Percentiles rank a stretch among this genome's conserved stretches.
These are phyloP conservation scores for Pantherophis guttatus DNA, from an alignment of 2,113 vertebrate species.

Conservation along the genomic window DNA sequence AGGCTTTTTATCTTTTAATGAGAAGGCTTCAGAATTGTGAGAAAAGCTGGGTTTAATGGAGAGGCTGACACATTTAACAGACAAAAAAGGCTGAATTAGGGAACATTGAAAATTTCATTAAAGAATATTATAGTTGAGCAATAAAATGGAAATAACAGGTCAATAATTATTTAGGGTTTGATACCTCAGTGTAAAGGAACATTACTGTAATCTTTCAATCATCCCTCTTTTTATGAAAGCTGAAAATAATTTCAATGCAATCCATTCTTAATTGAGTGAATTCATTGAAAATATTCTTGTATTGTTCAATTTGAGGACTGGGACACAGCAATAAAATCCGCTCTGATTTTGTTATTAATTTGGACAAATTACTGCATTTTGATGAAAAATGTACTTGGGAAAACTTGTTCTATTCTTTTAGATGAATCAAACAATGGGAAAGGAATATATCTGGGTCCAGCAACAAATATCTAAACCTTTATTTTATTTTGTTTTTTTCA, in stretches of 20 bases:
- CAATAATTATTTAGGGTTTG: constrained; percentile 37
- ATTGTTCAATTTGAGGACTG: constrained; percentile 20
- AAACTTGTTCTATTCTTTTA: background rate
- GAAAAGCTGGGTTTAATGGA: constrained; percentile 41
- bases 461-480: background rate
- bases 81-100: constrained; percentile 42
- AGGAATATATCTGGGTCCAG: background rate
- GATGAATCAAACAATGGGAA: background rate
- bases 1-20: background rate
- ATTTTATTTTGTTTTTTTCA: background rate
- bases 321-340: constrained; percentile 5
- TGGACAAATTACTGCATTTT: background rate
- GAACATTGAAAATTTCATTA: constrained; percentile 48
- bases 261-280: constrained; percentile 1
- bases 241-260: constrained; percentile 9
- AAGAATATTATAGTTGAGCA: constrained; percentile 29
- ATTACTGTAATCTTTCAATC: constrained; percentile 15
- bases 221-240: constrained; percentile 20
- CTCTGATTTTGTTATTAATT: constrained; percentile 2
- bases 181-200: constrained; percentile 17
- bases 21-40: constrained; percentile 35
- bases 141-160: constrained; percentile 40
- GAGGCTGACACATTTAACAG: constrained; percentile 24
- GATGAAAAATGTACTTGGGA: background rate
- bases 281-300: constrained; percentile 16